Evolutionary conservation across 1,140 invertebrate species (phyloP).

Genomic region (Contarinia nasturtii): DNA sequence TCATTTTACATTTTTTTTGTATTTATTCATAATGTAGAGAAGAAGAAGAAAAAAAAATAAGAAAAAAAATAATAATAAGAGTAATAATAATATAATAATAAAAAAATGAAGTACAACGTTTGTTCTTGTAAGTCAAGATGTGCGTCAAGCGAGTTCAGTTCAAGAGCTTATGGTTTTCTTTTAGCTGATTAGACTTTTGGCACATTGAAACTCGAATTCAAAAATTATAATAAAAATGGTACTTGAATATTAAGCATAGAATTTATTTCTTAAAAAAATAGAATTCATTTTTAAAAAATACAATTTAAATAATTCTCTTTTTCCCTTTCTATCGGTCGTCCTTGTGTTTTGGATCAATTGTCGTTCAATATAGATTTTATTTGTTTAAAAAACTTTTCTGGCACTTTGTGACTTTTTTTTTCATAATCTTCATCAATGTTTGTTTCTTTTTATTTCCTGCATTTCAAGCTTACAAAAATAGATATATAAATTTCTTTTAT

Average conservation of each 20-base stretch:
- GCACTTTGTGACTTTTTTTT: neutral
- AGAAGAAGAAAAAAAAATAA: too few relatives aligned
- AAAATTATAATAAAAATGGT: neutral
- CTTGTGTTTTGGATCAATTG: too few relatives aligned
- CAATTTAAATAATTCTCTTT: neutral
- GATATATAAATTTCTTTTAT: too few relatives aligned
- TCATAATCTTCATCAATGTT: slow-evolving; percentile 1
- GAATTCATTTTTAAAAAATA: neutral
- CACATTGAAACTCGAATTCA: neutral
- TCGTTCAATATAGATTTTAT: too few relatives aligned
- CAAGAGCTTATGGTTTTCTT: neutral
- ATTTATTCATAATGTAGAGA: neutral
- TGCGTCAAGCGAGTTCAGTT: neutral
- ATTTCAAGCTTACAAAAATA: neutral
- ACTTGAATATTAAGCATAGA: neutral
- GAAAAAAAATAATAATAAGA: too few relatives aligned
- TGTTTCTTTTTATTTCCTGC: neutral
- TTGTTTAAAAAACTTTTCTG: too few relatives aligned
- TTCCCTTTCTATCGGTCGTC: neutral
- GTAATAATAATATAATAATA: too few relatives aligned
- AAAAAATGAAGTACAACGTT: too few relatives aligned
- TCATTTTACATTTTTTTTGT: too few relatives aligned
- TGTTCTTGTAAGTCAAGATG: too few relatives aligned
- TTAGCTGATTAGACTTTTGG: neutral
- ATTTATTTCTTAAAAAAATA: neutral